Base-by-base conservation (phyloP, 2,888 invertebrate species). In the Synergus japonicus region DNA sequence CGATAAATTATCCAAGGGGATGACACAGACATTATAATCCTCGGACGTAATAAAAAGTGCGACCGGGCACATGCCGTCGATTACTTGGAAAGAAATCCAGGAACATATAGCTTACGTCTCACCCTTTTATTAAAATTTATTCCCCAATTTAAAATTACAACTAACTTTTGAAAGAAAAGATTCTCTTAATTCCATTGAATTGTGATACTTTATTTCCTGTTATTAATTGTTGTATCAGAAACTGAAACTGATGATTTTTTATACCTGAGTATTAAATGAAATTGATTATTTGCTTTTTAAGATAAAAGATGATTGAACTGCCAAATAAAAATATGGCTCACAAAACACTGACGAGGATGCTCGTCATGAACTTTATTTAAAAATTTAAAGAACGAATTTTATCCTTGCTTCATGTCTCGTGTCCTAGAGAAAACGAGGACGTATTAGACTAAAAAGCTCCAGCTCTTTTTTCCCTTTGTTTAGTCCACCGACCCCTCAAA, bases 21-120 rank as follows among this genome's bases (percentile, higher is more conserved):
- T 89, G 89, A 89, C 89, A 86, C 85, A 88, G 89, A 89, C 90
- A 85, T 90, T 89, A 88, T 88, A 89, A 89, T 89, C 89, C 84
- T 76, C 77, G 81, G 84, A 79, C 83, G 80, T 82, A 83, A 85
- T 85, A 85, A 85, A 87, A 85, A 86, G 86, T 78, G 22, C 43
- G 54, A 60, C 44, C 54, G 4, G 44, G 58, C 65, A 77, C 66
- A 65, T 77, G 69, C 49, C 18, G 29, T 64, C 60, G 18, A 63
- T 76, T 78, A 43, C 54, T 43, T 64, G 22, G 13, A 10, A 15
- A 15, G 49, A 15, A 54, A 73, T 73, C 37, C 15, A 13, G 18
- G 18, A 67, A 43, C 9, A 10, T 46, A 46, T 12, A 12, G n/a
- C n/a, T n/a, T n/a, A 9, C 8, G n/a, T n/a, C n/a, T 54, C n/a